Base-by-base conservation (phyloP, 2,113 vertebrate species). In the Lanius collurio region DNA sequence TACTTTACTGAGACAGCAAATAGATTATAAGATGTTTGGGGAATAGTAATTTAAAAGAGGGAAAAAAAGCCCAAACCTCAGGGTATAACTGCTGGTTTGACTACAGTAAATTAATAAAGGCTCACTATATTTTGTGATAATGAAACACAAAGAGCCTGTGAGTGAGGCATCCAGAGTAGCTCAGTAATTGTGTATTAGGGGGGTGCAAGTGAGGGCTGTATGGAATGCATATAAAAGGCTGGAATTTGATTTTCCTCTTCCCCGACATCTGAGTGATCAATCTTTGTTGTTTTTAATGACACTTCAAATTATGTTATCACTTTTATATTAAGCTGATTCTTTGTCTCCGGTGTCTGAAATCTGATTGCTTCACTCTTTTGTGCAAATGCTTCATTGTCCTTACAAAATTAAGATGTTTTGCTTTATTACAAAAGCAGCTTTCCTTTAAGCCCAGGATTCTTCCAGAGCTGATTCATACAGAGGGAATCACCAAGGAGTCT, bases 21-120 rank as follows among this genome's bases (percentile, higher is more conserved):
- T 93, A 92, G 90, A 94, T 95, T 88, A 70, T 53, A 63, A 74
- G 39, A 83, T 94, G 89, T 83, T 95, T 90, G 13, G 86, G 93
- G 94, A 96, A 86, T 57, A 86, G 63, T 89, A 92, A 93, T 96
- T 83, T 83, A 55, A 46, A 80, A 71, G 56, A 23, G 10, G 26
- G 16, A 1, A 3, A 23, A 62, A 65, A 46, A 15, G 7, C n/a
- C 20, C 13, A 79, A 87, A 94, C 88, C 94, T 90, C 70, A 57
- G 94, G 84, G 84, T 91, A 71, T 60, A 84, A 46, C 35, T 95
- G 84, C 44, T 75, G 83, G 50, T 71, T 93, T 82, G 91, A 82
- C 73, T 94, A 59, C 67, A 86, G 57, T 83, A 53, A 92, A 80
- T 65, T 90, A 95, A 85, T 93, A 83, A 91, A 92, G 82, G 37